Conservation (phyloP, 2,113 vertebrate species). For the Clarias gariepinus region DNA sequence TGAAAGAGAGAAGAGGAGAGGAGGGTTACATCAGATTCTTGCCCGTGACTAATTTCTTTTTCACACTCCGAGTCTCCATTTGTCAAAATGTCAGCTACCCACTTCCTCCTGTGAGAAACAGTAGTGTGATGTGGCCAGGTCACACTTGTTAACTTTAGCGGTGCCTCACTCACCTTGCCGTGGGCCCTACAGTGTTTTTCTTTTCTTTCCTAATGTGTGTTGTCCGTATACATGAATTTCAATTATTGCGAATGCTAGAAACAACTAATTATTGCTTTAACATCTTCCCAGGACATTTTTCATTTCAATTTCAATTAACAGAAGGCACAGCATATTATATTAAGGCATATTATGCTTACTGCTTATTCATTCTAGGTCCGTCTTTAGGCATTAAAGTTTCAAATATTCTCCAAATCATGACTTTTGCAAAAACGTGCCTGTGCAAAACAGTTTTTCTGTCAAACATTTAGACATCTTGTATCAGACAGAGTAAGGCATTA, state of each 20-base stretch:
- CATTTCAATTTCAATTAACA: not conserved
- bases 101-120: slow-evolving; percentile 37
- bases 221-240: not conserved
- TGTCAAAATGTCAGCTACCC: slow-evolving; percentile 61
- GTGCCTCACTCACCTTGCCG: slow-evolving; percentile 21
- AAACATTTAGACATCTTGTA: slow-evolving; percentile 1
- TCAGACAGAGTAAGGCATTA: slow-evolving; percentile 21
- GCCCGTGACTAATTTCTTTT: slow-evolving; percentile 73
- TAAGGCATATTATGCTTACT: not conserved
- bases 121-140: slow-evolving; percentile 34
- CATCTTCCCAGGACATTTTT: not conserved
- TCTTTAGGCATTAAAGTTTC: not conserved
- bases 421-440: slow-evolving; percentile 6
- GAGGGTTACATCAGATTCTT: slow-evolving; percentile 56
- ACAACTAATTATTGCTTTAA: not conserved
- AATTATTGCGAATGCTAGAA: not conserved
- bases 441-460: slow-evolving; percentile 17
- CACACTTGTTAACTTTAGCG: slow-evolving; percentile 31
- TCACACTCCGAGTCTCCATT: slow-evolving; percentile 69
- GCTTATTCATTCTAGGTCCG: slow-evolving; percentile 11
- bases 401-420: not conserved
- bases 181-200: not conserved
- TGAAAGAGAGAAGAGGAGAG: slow-evolving; percentile 36
- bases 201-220: slow-evolving; percentile 13
- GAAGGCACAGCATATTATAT: not conserved